Evolutionary conservation across 2,888 invertebrate genomes (phyloP).

Genomic region (Agriopis marginaria): DNA sequence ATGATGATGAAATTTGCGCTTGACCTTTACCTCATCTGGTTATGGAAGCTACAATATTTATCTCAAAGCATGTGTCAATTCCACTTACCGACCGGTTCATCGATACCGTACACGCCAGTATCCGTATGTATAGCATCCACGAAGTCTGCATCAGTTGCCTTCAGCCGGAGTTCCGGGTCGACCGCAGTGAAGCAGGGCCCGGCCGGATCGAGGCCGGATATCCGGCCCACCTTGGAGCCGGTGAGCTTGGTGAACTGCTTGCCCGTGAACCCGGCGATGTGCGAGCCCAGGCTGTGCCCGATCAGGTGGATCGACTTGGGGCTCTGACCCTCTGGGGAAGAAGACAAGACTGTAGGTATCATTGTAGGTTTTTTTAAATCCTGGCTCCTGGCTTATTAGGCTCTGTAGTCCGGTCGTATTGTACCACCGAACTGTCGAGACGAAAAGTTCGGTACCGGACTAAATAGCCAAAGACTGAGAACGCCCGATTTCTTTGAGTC

Average conservation of each 20-base stretch:
- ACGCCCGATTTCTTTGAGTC: too few relatives aligned
- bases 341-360: too few relatives aligned
- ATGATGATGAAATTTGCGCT: too few relatives aligned
- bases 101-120: slow-evolving; percentile 70
- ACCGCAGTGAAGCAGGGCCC: slow-evolving; percentile 77
- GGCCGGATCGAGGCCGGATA: slow-evolving; percentile 76
- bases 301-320: slow-evolving; percentile 69
- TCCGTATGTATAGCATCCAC: slow-evolving; percentile 75
- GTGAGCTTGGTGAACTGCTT: slow-evolving; percentile 64
- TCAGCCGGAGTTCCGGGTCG: slow-evolving; percentile 56
- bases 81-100: slow-evolving; percentile 64
- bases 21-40: too few relatives aligned
- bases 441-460: too few relatives aligned
- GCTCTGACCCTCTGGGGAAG: slow-evolving; percentile 62
- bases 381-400: too few relatives aligned
- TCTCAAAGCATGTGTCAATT: background rate
- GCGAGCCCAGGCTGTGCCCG: slow-evolving; percentile 78
- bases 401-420: too few relatives aligned
- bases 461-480: too few relatives aligned
- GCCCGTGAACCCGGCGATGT: slow-evolving; percentile 73
- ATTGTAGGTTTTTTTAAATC: too few relatives aligned
- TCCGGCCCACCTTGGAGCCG: slow-evolving; percentile 62
- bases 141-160: slow-evolving; percentile 64
- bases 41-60: background rate
- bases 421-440: too few relatives aligned